Percentiles rank a stretch among this genome's conserved stretches.
phyloP scores from a whole-genome alignment of 2,113 vertebrate genomes.

The Setophaga kirtlandii region DNA sequence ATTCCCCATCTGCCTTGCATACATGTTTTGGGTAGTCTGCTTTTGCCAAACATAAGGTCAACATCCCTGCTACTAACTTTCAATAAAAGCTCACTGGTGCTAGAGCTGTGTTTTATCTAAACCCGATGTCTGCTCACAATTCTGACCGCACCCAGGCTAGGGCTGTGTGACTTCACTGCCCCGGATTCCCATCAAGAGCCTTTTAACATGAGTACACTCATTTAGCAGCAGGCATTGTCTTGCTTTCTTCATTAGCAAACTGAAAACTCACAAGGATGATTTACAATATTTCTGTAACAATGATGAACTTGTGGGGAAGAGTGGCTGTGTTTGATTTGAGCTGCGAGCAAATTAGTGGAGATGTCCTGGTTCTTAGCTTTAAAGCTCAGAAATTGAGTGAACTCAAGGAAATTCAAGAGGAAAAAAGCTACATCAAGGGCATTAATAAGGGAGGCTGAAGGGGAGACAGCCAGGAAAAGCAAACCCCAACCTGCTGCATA shows the following conservation, averaged over 20 bases:
- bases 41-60: conserved; percentile 70
- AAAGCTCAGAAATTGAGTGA: not conserved
- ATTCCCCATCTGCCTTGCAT: conserved; percentile 64
- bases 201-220: not conserved
- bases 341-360: not conserved
- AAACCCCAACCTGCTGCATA: not conserved
- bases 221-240: conserved; percentile 25
- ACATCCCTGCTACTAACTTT: conserved; percentile 47
- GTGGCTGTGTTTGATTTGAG: not conserved
- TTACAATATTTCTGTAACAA: not conserved
- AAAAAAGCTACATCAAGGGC: not conserved
- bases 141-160: conserved; percentile 33
- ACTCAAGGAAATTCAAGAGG: not conserved
- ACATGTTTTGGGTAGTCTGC: conserved; percentile 10
- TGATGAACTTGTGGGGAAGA: not conserved
- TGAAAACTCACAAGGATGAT: not conserved
- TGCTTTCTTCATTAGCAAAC: conserved; percentile 41
- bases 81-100: conserved; percentile 1
- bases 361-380: not conserved
- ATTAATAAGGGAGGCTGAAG: not conserved
- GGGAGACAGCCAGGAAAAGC: not conserved
- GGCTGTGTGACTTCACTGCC: conserved; percentile 28
- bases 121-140: conserved; percentile 43
- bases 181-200: conserved; percentile 17
- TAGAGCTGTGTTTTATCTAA: conserved; percentile 41